Conservation (phyloP, 2,888 invertebrate genomes). For the Branchinecta sandiegonensis region DNA sequence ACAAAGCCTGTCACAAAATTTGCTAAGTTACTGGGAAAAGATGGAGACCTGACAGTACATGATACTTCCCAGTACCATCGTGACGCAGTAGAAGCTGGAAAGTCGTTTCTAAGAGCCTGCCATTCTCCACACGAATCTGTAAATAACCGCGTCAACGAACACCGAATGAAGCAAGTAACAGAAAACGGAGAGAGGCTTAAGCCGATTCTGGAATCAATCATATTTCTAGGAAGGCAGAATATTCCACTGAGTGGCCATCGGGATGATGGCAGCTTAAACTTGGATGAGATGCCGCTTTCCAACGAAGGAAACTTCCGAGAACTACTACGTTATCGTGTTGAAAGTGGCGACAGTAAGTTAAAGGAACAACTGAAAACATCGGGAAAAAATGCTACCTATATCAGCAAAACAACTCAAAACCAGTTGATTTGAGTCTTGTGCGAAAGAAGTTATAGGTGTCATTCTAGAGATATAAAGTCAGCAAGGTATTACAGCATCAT, state of each 20-base stretch:
- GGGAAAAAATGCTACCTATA: neutral
- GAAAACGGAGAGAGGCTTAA: neutral
- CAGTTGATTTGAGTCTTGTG: neutral
- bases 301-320: too few relatives aligned
- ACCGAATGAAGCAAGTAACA: neutral
- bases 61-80: conserved; percentile 12
- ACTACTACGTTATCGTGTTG: too few relatives aligned
- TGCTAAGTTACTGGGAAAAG: conserved; percentile 11
- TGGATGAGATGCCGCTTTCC: too few relatives aligned
- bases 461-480: neutral
- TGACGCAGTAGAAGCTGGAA: neutral
- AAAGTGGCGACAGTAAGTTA: too few relatives aligned
- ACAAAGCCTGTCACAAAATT: conserved; percentile 8
- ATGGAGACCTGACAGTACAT: conserved; percentile 6
- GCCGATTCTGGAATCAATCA: conserved; percentile 8
- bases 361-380: neutral
- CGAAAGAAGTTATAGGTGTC: conserved; percentile 14
- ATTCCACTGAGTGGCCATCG: too few relatives aligned
- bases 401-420: conserved; percentile 2
- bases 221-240: neutral
- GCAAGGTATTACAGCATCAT: conserved; percentile 14
- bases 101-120: too few relatives aligned
- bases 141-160: conserved; percentile 9
- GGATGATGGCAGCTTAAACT: too few relatives aligned
- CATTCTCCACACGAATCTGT: neutral